Conservation (phyloP, 1,140 invertebrate genomes). For the Diorhabda carinulata region DNA sequence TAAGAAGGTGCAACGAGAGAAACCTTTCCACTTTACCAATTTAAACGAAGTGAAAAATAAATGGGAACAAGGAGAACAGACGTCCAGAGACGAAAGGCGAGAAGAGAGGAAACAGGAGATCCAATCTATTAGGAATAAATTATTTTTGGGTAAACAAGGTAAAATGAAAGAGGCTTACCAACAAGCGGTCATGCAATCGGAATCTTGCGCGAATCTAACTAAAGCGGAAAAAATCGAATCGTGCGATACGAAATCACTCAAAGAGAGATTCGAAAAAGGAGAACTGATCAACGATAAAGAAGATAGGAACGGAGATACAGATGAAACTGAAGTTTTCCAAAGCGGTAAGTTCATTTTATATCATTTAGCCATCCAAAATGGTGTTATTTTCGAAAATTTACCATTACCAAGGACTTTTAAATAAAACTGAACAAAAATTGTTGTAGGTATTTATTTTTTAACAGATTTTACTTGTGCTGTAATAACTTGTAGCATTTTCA, state of each 20-base stretch:
- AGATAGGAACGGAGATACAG: conserved; percentile 53
- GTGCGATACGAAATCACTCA: conserved; percentile 65
- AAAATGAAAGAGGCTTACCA: conserved; percentile 91
- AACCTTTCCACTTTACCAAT: conserved; percentile 74
- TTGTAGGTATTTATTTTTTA: no score
- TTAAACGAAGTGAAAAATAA: conserved; percentile 79
- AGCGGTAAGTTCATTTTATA: conserved; percentile 57
- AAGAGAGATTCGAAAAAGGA: conserved; percentile 80
- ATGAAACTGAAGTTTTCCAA: conserved; percentile 78
- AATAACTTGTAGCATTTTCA: no score
- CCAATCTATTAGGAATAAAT: conserved; percentile 73
- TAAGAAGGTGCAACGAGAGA: conserved; percentile 56
- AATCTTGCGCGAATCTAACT: conserved; percentile 40
- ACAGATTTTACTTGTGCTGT: no score
- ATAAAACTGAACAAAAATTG: no score
- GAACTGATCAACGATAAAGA: conserved; percentile 62
- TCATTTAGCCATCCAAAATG: no score
- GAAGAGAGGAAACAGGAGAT: conserved; percentile 86
- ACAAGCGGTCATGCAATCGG: conserved; percentile 77
- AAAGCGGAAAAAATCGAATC: conserved; percentile 50
- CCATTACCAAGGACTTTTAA: no score
- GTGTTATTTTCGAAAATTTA: no score
- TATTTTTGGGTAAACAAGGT: conserved; percentile 84
- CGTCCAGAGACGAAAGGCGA: conserved; percentile 62
- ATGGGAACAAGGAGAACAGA: conserved; percentile 67